Base-by-base conservation (phyloP, 2,113 vertebrate species). In the Willisornis vidua region DNA sequence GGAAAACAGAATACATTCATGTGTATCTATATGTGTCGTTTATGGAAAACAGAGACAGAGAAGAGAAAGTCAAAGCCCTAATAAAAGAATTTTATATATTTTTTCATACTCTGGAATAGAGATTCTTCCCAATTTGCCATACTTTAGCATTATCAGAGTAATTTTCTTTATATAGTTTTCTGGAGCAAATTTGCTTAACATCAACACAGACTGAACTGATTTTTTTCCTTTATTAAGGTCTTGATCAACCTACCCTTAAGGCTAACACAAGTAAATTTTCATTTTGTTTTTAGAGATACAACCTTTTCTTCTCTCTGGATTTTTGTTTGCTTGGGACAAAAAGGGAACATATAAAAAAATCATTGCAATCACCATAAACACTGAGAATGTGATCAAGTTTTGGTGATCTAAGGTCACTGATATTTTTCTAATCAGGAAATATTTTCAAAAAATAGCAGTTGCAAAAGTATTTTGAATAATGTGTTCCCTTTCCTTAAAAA, bases 221-320 rank as follows among this genome's bases (percentile, higher is more conserved):
- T 46, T 82, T 11, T 57, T 71, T 12, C 16, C 12, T 19, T 43
- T 63, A 17, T 46, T 74, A 55, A 87, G 7, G 2, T 52, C 12
- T 66, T 7, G 6, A 62, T 45, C 12, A 85, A 71, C 5, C 8
- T 61, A 55, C 3, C 0, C 1, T 59, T 80, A 65, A 45, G 6
- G 3, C 1, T 65, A 54, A 48, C 6, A 33, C 4, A 41, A 15
- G 7, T 26, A 87, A 37, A 35, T 65, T 70, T 66, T 70, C 5
- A 6, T 52, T 78, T 52, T 25, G 19, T 3, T 8, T 7, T 87
- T 73, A 63, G 3, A 68, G 6, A 59, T 45, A 9, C 63, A 4
- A 1, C 8, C 2, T 29, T 80, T 6, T n/a, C 10, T 39, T 52
- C 16, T 33, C 8, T 4, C 5, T 28, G 7, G 2, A 23, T 43